Evolutionary conservation across 2,113 vertebrate species (phyloP).

Genomic region (Scatophagus argus): DNA sequence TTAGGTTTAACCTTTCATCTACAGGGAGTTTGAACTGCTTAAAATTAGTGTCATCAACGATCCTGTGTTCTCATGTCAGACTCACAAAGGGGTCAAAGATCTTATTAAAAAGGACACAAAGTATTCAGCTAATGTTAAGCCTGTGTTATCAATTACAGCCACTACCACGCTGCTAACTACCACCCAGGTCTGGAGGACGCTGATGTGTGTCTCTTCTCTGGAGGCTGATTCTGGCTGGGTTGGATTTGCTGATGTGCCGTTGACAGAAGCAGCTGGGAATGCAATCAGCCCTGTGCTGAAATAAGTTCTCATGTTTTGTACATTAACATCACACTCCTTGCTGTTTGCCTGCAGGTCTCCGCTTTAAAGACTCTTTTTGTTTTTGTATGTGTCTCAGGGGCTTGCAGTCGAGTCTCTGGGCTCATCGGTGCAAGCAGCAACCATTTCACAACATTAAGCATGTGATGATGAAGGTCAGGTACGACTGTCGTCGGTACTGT

Average conservation of each 20-base stretch:
- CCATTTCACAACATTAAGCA: no score
- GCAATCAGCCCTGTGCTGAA: constrained; percentile 44
- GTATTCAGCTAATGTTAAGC: not conserved
- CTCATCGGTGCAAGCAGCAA: no score
- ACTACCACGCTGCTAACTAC: not conserved
- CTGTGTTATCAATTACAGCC: not conserved
- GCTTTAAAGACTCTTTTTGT: no score
- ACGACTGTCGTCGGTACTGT: no score
- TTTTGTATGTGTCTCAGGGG: no score
- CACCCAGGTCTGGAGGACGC: not conserved
- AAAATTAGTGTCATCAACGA: not conserved
- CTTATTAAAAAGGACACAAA: not conserved
- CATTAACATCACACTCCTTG: not conserved
- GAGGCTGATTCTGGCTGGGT: constrained; percentile 38
- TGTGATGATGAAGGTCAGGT: no score
- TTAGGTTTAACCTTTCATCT: not conserved
- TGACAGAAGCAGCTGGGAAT: constrained; percentile 74
- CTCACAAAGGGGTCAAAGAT: not conserved
- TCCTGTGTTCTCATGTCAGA: not conserved
- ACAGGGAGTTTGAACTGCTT: not conserved
- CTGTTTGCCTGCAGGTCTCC: no score
- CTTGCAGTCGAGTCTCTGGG: no score
- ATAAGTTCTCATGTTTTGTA: no score
- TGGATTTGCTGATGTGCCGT: constrained; percentile 48
- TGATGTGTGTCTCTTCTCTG: constrained; percentile 54